Conservation (phyloP, 1,140 invertebrate genomes). For the Drosophila elegans region DNA sequence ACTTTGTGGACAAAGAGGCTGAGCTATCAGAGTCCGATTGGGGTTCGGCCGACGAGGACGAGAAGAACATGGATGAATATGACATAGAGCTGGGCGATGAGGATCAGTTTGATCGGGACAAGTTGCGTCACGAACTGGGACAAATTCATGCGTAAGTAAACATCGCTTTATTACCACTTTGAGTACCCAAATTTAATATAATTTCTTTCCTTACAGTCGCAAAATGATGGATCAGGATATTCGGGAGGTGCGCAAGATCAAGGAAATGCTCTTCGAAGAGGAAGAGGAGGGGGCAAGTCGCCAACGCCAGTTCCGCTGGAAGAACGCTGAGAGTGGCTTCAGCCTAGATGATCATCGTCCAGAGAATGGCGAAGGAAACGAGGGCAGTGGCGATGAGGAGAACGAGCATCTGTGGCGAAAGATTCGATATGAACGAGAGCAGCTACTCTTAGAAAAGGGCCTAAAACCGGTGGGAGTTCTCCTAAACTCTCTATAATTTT, state of each 20-base stretch:
- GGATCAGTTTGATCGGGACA: conserved; percentile 89
- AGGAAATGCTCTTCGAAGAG: conserved; percentile 91
- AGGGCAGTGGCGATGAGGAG: conserved; percentile 87
- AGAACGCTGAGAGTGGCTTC: conserved; percentile 87
- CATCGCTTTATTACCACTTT: not conserved
- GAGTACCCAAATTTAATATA: not conserved
- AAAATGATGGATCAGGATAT: conserved; percentile 92
- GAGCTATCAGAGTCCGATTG: conserved; percentile 93
- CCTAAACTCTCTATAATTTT: not conserved
- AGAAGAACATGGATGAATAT: conserved; percentile 88
- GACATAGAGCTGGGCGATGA: conserved; percentile 90
- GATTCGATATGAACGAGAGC: conserved; percentile 87
- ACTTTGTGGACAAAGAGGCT: conserved; percentile 93
- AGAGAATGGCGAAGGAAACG: conserved; percentile 85
- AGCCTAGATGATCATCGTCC: conserved; percentile 76
- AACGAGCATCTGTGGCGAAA: conserved; percentile 89
- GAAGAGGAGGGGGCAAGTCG: conserved; percentile 91
- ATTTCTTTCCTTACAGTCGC: conserved; percentile 85
- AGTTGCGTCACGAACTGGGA: conserved; percentile 87
- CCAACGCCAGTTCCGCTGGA: conserved; percentile 92
- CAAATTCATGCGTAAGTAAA: conserved; percentile 88
- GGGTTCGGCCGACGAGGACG: conserved; percentile 91
- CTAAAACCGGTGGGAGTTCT: conserved; percentile 62
- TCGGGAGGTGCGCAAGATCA: conserved; percentile 89
- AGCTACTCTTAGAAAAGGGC: conserved; percentile 86